Evolutionary conservation across 2,888 invertebrate species (phyloP), one percentile per base, ranked within the genome.

Genomic region (Catotricha subobsoleta): DNA sequence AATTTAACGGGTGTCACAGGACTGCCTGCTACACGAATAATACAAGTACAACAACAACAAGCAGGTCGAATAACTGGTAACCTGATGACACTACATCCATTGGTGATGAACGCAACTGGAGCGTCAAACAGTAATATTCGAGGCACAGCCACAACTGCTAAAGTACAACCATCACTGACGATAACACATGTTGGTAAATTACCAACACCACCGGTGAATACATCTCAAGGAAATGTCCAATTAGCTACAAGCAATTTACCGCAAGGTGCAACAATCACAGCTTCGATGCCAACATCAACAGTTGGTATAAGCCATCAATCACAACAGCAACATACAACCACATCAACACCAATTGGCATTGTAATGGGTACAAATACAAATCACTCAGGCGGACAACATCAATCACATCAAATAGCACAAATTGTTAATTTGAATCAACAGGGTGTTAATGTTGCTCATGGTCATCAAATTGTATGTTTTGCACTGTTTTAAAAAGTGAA

Each of bases 131-230:
- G 29, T 18, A 35, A 23, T 5, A 27, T 36, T 4, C 27, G 39
- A 13, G 39, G 39, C 2, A n/a, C 19, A 2, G 19, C 41, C 8
- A 56, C 60, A n/a, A 59, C 60, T 50, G 52, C 59, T 6, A 62
- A 62, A 48, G 57, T 56, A 5, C 62, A 62, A 47, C 60, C 62
- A 1, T 60, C 62, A 13, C 46, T 62, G 27, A 62, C 62, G 1
- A 62, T 62, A 3, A 62, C 62, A 1, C 60, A 41, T 36, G 42
- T 43, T 34, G 40, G 39, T 9, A 43, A 39, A 15, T 20, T 43
- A 34, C 19, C 21, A 19, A 34, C 12, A 12, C 10, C 10, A 9
- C 6, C n/a, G 3, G 8, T 34, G 6, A 3, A 23, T 3, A 16
- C 3, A 15, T 31, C 20, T 13, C 41, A 34, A 18, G 13, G 18